Conservation (phyloP, 1,140 invertebrate genomes). For the Dendroctonus ponderosae region DNA sequence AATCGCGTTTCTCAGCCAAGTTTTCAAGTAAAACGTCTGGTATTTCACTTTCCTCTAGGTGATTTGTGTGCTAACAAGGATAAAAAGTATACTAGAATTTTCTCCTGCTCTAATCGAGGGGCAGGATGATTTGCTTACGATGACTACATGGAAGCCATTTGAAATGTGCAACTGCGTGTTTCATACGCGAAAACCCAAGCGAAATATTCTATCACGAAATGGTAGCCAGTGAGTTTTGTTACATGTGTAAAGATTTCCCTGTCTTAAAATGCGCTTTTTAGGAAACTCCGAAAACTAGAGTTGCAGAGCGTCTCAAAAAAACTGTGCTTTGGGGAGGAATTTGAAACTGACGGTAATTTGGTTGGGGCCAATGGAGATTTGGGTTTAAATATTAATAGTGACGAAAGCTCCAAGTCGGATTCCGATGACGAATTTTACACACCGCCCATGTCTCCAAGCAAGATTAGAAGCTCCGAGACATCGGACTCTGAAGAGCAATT, state of each 20-base stretch:
- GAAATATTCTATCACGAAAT: constrained; percentile 35
- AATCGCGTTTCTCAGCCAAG: neutral
- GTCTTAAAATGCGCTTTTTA: neutral
- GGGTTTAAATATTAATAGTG: constrained; percentile 19
- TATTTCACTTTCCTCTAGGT: constrained; percentile 1
- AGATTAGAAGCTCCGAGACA: constrained; percentile 31
- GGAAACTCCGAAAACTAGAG: constrained; percentile 11
- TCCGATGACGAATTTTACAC: constrained; percentile 54
- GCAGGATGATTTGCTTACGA: constrained; percentile 54
- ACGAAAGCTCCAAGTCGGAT: constrained; percentile 24
- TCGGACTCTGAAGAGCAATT: constrained; percentile 48
- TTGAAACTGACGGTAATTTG: constrained; percentile 6
- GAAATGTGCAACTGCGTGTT: constrained; percentile 51
- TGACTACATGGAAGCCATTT: constrained; percentile 56
- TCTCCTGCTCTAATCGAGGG: neutral
- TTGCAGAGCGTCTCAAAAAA: constrained; percentile 35
- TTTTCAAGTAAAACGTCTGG: neutral
- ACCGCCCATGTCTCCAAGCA: constrained; percentile 54
- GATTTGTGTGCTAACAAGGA: constrained; percentile 22
- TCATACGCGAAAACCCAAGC: constrained; percentile 46
- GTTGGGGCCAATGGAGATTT: constrained; percentile 18
- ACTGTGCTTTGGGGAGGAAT: constrained; percentile 38
- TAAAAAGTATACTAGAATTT: constrained; percentile 14
- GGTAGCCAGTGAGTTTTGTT: constrained; percentile 15
- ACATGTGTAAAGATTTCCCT: neutral